phyloP scores from a whole-genome alignment of 2,113 vertebrate species.

The Tonatia bakeri region DNA sequence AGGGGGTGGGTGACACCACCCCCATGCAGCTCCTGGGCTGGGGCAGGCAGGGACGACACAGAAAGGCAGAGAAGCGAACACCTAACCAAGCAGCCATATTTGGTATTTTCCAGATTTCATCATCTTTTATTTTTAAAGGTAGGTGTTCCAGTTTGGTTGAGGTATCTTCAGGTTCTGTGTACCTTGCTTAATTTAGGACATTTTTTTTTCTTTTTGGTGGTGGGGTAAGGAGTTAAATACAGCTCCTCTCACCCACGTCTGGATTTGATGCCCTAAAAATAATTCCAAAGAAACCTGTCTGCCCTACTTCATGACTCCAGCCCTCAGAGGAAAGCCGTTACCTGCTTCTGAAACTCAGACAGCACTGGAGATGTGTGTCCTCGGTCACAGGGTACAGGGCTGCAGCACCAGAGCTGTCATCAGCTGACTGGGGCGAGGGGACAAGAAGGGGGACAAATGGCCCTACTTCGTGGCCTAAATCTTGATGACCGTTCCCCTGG shows the following conservation, averaged over 20 bases:
- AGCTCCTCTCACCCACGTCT: slow-evolving; percentile 36
- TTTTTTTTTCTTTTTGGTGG: slow-evolving; percentile 22
- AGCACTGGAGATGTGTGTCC: not conserved
- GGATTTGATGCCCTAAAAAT: slow-evolving; percentile 54
- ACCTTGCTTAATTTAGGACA: slow-evolving; percentile 30
- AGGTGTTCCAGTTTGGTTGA: slow-evolving; percentile 34
- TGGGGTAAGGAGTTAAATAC: slow-evolving; percentile 24
- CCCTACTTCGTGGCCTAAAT: slow-evolving; percentile 46
- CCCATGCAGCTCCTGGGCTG: not conserved
- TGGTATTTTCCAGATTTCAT: slow-evolving; percentile 53
- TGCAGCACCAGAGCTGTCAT: not conserved
- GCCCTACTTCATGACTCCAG: slow-evolving; percentile 46
- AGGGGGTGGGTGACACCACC: too few relatives aligned
- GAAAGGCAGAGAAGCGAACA: not conserved
- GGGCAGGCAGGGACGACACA: not conserved
- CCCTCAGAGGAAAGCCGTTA: not conserved
- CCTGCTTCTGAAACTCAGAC: not conserved
- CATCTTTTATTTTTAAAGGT: slow-evolving; percentile 68
- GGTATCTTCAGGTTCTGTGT: not conserved
- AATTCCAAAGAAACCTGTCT: slow-evolving; percentile 46
- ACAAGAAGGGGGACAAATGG: slow-evolving; percentile 23
- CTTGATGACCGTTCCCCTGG: not conserved
- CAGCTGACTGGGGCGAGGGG: slow-evolving; percentile 48
- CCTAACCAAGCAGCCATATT: not conserved
- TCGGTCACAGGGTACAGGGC: not conserved